Conservation (phyloP, 1,140 invertebrate species). For the Pseudomyrmex concolor region DNA sequence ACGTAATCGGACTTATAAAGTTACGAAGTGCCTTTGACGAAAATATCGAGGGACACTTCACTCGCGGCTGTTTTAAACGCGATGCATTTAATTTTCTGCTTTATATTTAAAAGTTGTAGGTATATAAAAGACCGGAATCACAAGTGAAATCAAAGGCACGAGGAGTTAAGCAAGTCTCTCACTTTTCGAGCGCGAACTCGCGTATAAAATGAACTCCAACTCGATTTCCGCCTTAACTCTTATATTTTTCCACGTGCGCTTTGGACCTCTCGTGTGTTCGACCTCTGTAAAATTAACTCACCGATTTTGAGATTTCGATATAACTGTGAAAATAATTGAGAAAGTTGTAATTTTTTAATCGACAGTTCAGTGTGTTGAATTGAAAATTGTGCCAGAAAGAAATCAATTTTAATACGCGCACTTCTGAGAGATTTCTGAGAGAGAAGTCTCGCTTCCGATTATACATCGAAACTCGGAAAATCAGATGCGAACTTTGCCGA, state of each 20-base stretch:
- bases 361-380: too few species aligned
- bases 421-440: too few species aligned
- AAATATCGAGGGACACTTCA: not conserved
- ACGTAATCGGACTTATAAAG: not conserved
- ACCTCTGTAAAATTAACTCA: not conserved
- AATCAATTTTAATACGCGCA: too few species aligned
- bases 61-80: not conserved
- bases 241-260: too few species aligned
- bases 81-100: not conserved
- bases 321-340: not conserved
- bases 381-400: too few species aligned
- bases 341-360: not conserved
- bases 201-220: not conserved
- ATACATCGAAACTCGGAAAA: too few species aligned
- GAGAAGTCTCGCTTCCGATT: too few species aligned
- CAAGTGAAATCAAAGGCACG: not conserved
- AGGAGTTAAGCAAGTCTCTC: too few species aligned
- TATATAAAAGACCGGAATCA: not conserved
- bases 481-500: too few species aligned
- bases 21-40: not conserved
- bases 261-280: not conserved
- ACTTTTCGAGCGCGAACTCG: too few species aligned
- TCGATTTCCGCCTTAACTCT: not conserved
- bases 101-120: constrained; percentile 1
- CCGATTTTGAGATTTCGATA: not conserved